Evolutionary conservation across 64 coral and sea anemone genomes (phyloP), one percentile per base, ranked within the genome.

Genomic region (Porites lutea): DNA sequence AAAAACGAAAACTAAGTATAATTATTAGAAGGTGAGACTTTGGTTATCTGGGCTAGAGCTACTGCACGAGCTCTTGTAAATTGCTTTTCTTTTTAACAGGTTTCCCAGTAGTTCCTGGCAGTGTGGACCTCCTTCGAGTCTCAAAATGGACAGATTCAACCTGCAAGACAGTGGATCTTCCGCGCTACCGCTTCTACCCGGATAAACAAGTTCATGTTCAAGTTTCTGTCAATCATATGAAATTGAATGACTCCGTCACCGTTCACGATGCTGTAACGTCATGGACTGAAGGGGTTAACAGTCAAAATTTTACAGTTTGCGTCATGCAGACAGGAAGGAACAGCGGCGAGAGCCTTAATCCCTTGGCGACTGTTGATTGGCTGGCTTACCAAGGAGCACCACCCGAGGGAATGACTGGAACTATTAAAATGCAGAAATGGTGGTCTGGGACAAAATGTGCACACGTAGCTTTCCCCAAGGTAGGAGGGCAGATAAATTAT

Each of bases 381-480:
- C 78, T 90, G 16, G 88, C 88, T 13, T 80, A 78, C 55, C 88
- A 90, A 52, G 88, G 88, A 47, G 75, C 88, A 2, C 88, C 88
- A 13, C 48, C 88, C 8, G 88, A 78, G 3, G 80, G 75, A 16
- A 79, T 90, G 77, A 78, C 88, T 4, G 88, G 88, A 16, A 78
- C 78, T 13, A 79, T 90, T 15, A 90, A 90, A n/a, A 90, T 90
- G 20, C 65, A 75, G 3, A 59, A 90, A 44, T 90, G 88, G 88
- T 90, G 88, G 88, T 75, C 78, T 67, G 88, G 88, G 2, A 90
- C 88, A 13, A 90, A 75, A 43, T 90, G 88, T 43, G 79, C 78
- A 37, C 78, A 68, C 21, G 76, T 90, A 2, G 88, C 78, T 65
- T 79, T 90, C 27, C 88, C 88, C 43, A 65, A 66, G 18, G 88